Conservation (phyloP, 92 coral and sea anemone species). For the Porites lobata region DNA sequence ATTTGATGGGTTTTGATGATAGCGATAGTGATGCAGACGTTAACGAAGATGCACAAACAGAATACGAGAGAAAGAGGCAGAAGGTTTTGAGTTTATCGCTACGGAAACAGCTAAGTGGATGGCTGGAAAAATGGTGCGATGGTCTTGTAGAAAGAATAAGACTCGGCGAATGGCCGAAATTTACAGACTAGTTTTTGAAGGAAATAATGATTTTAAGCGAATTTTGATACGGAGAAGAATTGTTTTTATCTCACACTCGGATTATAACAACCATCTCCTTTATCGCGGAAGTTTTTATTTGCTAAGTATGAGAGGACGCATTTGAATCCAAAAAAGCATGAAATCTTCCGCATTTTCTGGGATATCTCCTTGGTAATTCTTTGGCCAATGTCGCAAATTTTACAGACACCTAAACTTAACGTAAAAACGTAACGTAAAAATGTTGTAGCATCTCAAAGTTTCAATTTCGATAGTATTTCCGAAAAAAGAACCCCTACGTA, state of each 20-base stretch:
- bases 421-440: too few species aligned
- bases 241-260: background rate
- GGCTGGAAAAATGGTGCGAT: constrained; percentile 93
- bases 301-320: background rate
- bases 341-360: background rate
- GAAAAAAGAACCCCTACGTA: too few species aligned
- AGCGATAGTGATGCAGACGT: constrained; percentile 74
- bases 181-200: constrained; percentile 37
- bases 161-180: constrained; percentile 87
- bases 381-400: too few species aligned
- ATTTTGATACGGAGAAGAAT: background rate
- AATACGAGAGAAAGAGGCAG: constrained; percentile 79
- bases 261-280: too few species aligned
- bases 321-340: background rate
- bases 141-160: constrained; percentile 81
- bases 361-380: too few species aligned
- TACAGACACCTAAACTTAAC: too few species aligned
- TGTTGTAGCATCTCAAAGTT: too few species aligned
- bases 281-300: too few species aligned
- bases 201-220: background rate
- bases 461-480: too few species aligned
- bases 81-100: constrained; percentile 79
- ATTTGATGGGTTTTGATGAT: constrained; percentile 86
- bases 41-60: constrained; percentile 59
- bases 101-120: constrained; percentile 71